These are phyloP conservation scores for Hoplostethus atlanticus DNA, from an alignment of 2,797 vertebrate species.

Conservation along the genomic window DNA sequence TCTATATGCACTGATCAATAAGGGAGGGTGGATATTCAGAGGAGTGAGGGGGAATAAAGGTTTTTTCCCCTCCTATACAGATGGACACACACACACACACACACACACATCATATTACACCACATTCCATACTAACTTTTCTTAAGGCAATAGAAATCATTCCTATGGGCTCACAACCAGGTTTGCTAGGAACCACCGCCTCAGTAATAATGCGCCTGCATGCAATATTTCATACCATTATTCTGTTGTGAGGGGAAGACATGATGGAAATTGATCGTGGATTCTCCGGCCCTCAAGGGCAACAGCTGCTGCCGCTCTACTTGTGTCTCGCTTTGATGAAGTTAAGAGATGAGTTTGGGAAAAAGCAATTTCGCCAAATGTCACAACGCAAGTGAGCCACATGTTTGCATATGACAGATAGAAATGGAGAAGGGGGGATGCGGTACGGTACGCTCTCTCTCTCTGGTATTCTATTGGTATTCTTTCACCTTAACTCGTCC, in stretches of 20 bases:
- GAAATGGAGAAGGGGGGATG: slow-evolving; percentile 7
- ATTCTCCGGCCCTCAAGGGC: slow-evolving; percentile 39
- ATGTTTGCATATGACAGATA: slow-evolving; percentile 52
- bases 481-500: slow-evolving; percentile 23
- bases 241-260: slow-evolving; percentile 28
- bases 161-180: background rate
- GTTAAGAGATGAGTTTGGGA: slow-evolving; percentile 61
- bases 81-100: slow-evolving; percentile 7
- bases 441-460: slow-evolving; percentile 2
- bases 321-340: slow-evolving; percentile 54
- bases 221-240: slow-evolving; percentile 44
- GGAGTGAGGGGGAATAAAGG: background rate
- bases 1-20: slow-evolving; percentile 60
- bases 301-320: slow-evolving; percentile 64
- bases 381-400: slow-evolving; percentile 47
- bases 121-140: too few relatives aligned
- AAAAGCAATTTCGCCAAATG: slow-evolving; percentile 69
- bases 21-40: slow-evolving; percentile 11
- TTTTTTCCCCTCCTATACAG: background rate
- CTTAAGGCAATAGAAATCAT: background rate
- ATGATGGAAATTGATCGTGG: slow-evolving; percentile 48
- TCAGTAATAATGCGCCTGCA: slow-evolving; percentile 10
- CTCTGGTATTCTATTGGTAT: background rate
- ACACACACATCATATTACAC: slow-evolving; percentile 8
- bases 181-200: slow-evolving; percentile 29